Percentiles rank a stretch among this genome's conserved stretches.
phyloP scores from a whole-genome alignment of 2,797 vertebrate genomes.

The Poeciliopsis paucimaculata region DNA sequence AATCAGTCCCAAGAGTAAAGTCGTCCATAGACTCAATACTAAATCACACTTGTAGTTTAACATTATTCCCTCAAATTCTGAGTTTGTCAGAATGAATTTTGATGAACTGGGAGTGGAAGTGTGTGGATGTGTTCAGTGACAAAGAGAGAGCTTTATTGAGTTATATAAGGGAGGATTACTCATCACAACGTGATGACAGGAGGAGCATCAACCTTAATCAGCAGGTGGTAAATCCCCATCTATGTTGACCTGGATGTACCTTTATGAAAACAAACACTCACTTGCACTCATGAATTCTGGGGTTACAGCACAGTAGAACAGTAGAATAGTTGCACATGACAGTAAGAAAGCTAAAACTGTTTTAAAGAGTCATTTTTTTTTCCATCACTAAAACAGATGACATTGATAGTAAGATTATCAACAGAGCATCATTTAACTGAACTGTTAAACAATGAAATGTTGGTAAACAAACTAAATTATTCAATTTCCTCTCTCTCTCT shows the following conservation, averaged over 20 bases:
- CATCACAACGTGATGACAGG: slow-evolving; percentile 53
- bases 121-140: slow-evolving; percentile 30
- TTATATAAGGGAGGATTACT: slow-evolving; percentile 79
- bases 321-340: neutral
- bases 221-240: slow-evolving; percentile 53
- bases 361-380: neutral
- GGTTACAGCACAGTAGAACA: slow-evolving; percentile 4
- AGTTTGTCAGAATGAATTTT: slow-evolving; percentile 28
- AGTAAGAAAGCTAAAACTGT: slow-evolving; percentile 33
- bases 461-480: neutral
- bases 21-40: slow-evolving; percentile 3
- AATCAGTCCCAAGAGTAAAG: slow-evolving; percentile 7
- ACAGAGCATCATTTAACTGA: neutral
- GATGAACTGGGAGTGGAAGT: slow-evolving; percentile 17
- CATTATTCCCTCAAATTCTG: slow-evolving; percentile 4
- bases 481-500: neutral
- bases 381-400: neutral
- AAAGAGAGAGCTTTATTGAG: slow-evolving; percentile 41
- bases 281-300: neutral
- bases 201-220: slow-evolving; percentile 54
- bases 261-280: slow-evolving; percentile 13
- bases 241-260: slow-evolving; percentile 35
- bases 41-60: slow-evolving; percentile 6
- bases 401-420: neutral
- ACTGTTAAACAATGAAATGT: neutral